These are phyloP conservation scores for Fragum sueziense DNA, from an alignment of 2,888 invertebrate species.

Conservation along the genomic window DNA sequence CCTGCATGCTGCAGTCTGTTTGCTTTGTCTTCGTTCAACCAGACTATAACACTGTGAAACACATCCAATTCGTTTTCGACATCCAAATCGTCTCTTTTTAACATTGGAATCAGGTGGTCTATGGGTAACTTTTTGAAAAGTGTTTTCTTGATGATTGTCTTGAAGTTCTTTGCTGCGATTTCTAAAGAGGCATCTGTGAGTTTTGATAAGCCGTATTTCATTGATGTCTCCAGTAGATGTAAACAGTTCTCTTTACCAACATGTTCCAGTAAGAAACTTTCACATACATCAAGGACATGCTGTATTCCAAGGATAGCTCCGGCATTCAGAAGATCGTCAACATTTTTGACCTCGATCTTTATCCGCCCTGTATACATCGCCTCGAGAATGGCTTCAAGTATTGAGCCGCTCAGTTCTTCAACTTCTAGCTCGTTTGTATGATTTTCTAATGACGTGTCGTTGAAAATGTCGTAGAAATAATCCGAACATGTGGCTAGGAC, in stretches of 20 bases:
- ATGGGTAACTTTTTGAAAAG: slow-evolving; percentile 64
- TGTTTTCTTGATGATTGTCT: slow-evolving; percentile 51
- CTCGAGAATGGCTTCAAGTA: slow-evolving; percentile 62
- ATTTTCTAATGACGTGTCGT: slow-evolving; percentile 27
- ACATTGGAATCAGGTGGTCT: slow-evolving; percentile 60
- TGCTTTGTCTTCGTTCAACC: slow-evolving; percentile 67
- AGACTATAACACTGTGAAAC: slow-evolving; percentile 62
- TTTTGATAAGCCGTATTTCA: slow-evolving; percentile 56
- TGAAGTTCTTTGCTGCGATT: slow-evolving; percentile 66
- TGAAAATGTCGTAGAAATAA: slow-evolving; percentile 69
- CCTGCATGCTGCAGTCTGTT: slow-evolving; percentile 60
- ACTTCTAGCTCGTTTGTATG: slow-evolving; percentile 54
- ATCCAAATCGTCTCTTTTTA: slow-evolving; percentile 65
- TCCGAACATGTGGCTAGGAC: slow-evolving; percentile 70
- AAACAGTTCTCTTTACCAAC: slow-evolving; percentile 67
- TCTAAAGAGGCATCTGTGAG: slow-evolving; percentile 60
- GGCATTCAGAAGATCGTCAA: slow-evolving; percentile 65
- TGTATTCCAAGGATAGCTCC: slow-evolving; percentile 64
- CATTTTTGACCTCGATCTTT: slow-evolving; percentile 62
- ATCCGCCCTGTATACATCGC: slow-evolving; percentile 73
- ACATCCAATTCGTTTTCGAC: slow-evolving; percentile 66
- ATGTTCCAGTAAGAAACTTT: slow-evolving; percentile 64
- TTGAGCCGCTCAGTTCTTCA: slow-evolving; percentile 54
- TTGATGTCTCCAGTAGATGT: slow-evolving; percentile 63
- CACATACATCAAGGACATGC: slow-evolving; percentile 67